phyloP scores from a whole-genome alignment of 2,888 invertebrate species.

The Bedellia somnulentella region DNA sequence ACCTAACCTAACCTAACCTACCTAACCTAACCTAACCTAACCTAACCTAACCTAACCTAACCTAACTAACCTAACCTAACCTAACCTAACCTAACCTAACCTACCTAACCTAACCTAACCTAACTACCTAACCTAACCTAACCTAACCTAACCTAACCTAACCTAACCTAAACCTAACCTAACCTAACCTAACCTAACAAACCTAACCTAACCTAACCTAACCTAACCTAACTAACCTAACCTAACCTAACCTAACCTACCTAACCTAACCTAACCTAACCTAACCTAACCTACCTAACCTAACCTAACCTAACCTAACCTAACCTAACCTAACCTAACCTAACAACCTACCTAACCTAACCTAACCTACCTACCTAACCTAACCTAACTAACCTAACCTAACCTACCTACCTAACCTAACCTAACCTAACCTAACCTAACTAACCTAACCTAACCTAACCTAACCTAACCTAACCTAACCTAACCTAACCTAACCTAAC shows the following conservation, averaged over 20 bases:
- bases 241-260: slow-evolving; percentile 13
- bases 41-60: slow-evolving; percentile 1
- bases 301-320: slow-evolving; percentile 7
- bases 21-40: slow-evolving; percentile 4
- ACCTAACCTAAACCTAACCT: slow-evolving; percentile 10
- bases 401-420: slow-evolving; percentile 9
- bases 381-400: slow-evolving; percentile 9
- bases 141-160: slow-evolving; percentile 12
- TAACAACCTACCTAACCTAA: slow-evolving; percentile 7
- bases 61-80: slow-evolving; percentile 7
- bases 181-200: slow-evolving; percentile 12
- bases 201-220: slow-evolving; percentile 11
- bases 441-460: slow-evolving; percentile 8
- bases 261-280: slow-evolving; percentile 10
- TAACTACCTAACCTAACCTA: slow-evolving; percentile 11
- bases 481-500: slow-evolving; percentile 9
- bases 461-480: slow-evolving; percentile 9
- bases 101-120: slow-evolving; percentile 5
- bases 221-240: slow-evolving; percentile 13
- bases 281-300: slow-evolving; percentile 6
- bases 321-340: slow-evolving; percentile 7
- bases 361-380: slow-evolving; percentile 8
- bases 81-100: slow-evolving; percentile 10
- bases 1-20: slow-evolving; percentile 9
- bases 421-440: slow-evolving; percentile 8